Conservation (phyloP, 2,113 vertebrate genomes). For the Hyaena hyaena region DNA sequence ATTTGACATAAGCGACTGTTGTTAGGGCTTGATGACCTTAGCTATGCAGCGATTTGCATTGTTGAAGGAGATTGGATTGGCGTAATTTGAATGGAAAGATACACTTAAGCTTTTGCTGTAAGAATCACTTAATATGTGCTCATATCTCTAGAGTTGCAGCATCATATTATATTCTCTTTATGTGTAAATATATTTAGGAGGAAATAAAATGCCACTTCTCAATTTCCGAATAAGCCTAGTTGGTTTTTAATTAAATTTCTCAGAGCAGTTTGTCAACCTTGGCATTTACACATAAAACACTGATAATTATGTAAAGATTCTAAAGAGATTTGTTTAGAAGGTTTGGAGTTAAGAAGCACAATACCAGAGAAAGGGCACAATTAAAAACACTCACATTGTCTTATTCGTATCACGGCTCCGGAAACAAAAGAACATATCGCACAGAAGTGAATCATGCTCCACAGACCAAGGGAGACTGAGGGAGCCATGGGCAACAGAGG, state of each 20-base stretch:
- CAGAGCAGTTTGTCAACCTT: slow-evolving; percentile 70
- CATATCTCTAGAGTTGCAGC: slow-evolving; percentile 20
- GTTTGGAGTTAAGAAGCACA: not conserved
- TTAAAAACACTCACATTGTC: not conserved
- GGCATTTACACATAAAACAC: slow-evolving; percentile 59
- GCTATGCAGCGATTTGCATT: not conserved
- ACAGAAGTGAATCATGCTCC: not conserved
- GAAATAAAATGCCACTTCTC: slow-evolving; percentile 66
- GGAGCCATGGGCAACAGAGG: not conserved
- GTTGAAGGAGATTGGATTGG: not conserved
- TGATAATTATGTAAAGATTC: slow-evolving; percentile 60
- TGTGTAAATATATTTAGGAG: slow-evolving; percentile 57
- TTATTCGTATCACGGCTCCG: not conserved
- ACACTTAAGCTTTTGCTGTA: not conserved
- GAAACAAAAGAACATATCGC: not conserved
- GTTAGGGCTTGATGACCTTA: not conserved
- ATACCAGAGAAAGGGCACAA: slow-evolving; percentile 17
- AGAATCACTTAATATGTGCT: slow-evolving; percentile 28
- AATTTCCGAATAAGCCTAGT: slow-evolving; percentile 54
- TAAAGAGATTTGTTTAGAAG: slow-evolving; percentile 60
- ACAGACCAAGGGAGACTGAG: not conserved
- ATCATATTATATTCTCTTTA: slow-evolving; percentile 31
- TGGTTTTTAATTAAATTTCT: slow-evolving; percentile 70
- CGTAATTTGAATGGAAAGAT: not conserved
- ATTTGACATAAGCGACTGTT: not conserved